These are phyloP conservation scores for rabbit (Oryctolagus cuniculus) DNA, from an alignment of 2,113 vertebrate genomes.

Conservation along the genomic window DNA sequence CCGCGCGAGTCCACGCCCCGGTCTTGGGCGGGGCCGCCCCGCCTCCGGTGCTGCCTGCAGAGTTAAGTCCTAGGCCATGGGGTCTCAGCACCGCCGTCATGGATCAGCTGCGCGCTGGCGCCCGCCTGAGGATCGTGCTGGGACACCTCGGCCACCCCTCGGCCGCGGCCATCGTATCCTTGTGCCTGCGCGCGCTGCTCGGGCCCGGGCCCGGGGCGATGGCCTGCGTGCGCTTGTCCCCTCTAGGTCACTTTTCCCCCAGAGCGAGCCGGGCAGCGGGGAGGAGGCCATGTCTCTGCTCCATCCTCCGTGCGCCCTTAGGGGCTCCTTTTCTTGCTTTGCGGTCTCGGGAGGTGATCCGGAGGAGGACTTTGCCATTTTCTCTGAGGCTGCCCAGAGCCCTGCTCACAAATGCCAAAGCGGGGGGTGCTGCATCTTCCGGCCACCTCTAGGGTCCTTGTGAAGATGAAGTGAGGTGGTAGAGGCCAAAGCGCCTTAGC, in stretches of 20 bases:
- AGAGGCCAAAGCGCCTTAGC: too few relatives aligned
- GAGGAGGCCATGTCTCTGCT: too few relatives aligned
- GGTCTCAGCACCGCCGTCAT: fast-evolving
- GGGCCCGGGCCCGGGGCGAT: not conserved
- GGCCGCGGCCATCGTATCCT: slow-evolving; percentile 82
- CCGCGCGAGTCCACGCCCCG: fast-evolving
- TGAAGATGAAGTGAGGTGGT: not conserved
- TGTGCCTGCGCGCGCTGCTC: not conserved
- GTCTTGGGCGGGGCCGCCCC: too few relatives aligned
- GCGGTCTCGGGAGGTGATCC: too few relatives aligned
- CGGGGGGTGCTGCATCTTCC: too few relatives aligned
- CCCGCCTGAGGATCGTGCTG: slow-evolving; percentile 76
- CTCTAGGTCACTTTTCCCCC: not conserved
- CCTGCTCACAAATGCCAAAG: too few relatives aligned
- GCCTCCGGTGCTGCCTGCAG: fast-evolving
- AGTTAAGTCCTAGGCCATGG: fast-evolving
- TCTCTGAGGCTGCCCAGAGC: too few relatives aligned
- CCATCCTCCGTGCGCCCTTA: too few relatives aligned
- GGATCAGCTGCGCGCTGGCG: fast-evolving
- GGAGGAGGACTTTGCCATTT: too few relatives aligned
- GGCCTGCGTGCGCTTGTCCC: too few relatives aligned
- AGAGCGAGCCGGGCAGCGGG: fast-evolving
- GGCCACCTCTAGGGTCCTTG: fast-evolving
- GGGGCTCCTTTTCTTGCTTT: not conserved
- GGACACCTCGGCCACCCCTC: slow-evolving; percentile 76